Conservation (phyloP, 2,113 vertebrate species). For the Daphoenositta chrysoptera region DNA sequence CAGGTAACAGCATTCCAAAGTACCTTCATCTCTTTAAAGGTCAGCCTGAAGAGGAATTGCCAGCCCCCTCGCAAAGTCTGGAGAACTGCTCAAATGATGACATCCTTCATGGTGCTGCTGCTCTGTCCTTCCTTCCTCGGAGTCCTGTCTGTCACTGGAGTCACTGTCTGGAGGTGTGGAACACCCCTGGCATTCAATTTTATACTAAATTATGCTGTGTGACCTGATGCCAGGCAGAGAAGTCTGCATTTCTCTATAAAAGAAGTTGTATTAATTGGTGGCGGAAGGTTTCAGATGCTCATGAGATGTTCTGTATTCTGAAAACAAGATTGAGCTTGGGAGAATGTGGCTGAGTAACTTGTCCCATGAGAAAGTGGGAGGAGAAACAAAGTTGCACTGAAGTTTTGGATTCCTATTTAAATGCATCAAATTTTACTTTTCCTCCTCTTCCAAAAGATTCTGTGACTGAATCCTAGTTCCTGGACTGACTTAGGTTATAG, state of each 20-base stretch:
- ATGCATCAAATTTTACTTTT: not conserved
- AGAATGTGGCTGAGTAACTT: not conserved
- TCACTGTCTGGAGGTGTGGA: slow-evolving; percentile 88
- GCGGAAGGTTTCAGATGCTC: not conserved
- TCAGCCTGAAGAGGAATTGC: slow-evolving; percentile 90
- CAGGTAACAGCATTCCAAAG: not conserved
- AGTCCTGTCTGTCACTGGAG: slow-evolving; percentile 77
- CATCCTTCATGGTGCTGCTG: slow-evolving; percentile 85
- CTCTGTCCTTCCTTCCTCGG: slow-evolving; percentile 90
- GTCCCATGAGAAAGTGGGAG: not conserved
- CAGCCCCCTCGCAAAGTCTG: slow-evolving; percentile 85
- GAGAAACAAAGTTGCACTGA: not conserved
- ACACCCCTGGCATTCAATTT: not conserved
- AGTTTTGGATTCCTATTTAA: not conserved
- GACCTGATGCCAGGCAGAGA: not conserved
- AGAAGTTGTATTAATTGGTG: not conserved
- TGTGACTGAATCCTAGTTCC: not conserved
- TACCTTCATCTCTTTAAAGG: slow-evolving; percentile 58
- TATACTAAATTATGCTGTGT: not conserved
- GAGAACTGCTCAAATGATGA: slow-evolving; percentile 91
- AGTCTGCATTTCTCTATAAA: not conserved
- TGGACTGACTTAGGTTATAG: not conserved
- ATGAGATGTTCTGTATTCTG: not conserved
- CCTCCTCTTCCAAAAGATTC: not conserved
- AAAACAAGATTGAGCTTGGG: not conserved